Conservation (phyloP, 2,888 invertebrate species). For the Gymnocheta viridis region DNA sequence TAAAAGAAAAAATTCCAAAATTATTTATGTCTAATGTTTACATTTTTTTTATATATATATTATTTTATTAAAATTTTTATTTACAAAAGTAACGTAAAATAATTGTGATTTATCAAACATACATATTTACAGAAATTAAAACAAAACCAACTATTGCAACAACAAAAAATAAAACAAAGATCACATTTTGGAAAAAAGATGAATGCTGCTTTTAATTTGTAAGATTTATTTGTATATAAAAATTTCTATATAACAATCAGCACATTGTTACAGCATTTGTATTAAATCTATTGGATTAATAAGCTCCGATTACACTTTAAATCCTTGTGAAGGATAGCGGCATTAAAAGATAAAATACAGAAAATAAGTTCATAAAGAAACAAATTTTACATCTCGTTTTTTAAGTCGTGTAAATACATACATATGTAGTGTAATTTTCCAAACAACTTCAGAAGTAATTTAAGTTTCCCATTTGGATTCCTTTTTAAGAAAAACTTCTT, state of each 20-base stretch:
- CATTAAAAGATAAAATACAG: too few species aligned
- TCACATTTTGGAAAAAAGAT: constrained; percentile 60
- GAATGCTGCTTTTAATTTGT: not conserved
- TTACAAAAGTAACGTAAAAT: constrained; percentile 72
- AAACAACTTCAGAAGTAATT: constrained; percentile 35
- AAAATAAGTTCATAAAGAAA: too few species aligned
- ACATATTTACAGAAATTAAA: constrained; percentile 61
- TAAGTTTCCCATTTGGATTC: constrained; percentile 89
- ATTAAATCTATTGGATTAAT: too few species aligned
- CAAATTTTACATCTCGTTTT: too few species aligned
- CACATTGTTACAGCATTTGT: too few species aligned
- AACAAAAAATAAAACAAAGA: constrained; percentile 56
- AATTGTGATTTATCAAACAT: constrained; percentile 76
- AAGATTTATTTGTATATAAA: not conserved
- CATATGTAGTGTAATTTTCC: not conserved
- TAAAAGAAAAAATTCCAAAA: constrained; percentile 45
- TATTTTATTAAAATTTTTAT: constrained; percentile 60
- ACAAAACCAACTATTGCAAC: constrained; percentile 59
- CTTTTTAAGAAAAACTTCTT: constrained; percentile 88
- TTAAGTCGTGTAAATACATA: too few species aligned
- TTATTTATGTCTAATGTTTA: constrained; percentile 45
- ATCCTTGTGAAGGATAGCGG: too few species aligned
- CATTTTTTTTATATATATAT: constrained; percentile 48
- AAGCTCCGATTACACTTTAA: too few species aligned
- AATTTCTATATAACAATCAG: not conserved